Percentiles rank a stretch among this genome's conserved stretches.
Conservation (phyloP, 1,140 invertebrate genomes). For the Glossosoma conforme region DNA sequence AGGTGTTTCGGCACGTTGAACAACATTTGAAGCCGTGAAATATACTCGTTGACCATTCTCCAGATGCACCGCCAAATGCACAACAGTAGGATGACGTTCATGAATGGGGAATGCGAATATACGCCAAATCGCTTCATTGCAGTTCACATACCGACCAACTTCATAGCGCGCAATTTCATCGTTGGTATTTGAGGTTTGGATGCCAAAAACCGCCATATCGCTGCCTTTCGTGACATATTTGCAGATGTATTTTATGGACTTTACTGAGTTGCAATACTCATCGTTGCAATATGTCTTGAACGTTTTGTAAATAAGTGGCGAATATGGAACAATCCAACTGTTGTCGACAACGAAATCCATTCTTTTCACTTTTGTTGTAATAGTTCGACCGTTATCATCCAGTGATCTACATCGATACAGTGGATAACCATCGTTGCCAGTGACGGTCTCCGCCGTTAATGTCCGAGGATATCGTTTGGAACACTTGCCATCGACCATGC, state of each 20-base stretch:
- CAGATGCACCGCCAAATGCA: slow-evolving; percentile 40
- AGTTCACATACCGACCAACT: slow-evolving; percentile 43
- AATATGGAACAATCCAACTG: slow-evolving; percentile 52
- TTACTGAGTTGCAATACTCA: slow-evolving; percentile 49
- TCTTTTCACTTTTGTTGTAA: too few species aligned
- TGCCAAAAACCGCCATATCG: slow-evolving; percentile 37
- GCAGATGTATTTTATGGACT: slow-evolving; percentile 50
- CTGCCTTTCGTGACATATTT: slow-evolving; percentile 46
- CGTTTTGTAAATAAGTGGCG: slow-evolving; percentile 44
- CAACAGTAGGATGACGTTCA: slow-evolving; percentile 37
- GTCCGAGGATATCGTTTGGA: too few species aligned
- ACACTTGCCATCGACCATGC: too few species aligned
- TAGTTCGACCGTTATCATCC: too few species aligned
- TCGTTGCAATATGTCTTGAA: slow-evolving; percentile 51
- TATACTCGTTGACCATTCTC: slow-evolving; percentile 40
- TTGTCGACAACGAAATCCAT: too few species aligned
- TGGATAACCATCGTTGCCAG: too few species aligned
- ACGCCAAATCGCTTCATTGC: slow-evolving; percentile 43
- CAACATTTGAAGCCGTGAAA: slow-evolving; percentile 34
- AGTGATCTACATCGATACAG: too few species aligned
- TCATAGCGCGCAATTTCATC: slow-evolving; percentile 33
- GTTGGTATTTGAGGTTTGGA: too few species aligned
- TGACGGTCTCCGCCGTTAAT: too few species aligned
- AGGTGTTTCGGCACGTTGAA: not conserved
- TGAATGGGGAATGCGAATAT: slow-evolving; percentile 38